phyloP scores from a whole-genome alignment of 2,888 invertebrate genomes.

The Ormyrus thymus region DNA sequence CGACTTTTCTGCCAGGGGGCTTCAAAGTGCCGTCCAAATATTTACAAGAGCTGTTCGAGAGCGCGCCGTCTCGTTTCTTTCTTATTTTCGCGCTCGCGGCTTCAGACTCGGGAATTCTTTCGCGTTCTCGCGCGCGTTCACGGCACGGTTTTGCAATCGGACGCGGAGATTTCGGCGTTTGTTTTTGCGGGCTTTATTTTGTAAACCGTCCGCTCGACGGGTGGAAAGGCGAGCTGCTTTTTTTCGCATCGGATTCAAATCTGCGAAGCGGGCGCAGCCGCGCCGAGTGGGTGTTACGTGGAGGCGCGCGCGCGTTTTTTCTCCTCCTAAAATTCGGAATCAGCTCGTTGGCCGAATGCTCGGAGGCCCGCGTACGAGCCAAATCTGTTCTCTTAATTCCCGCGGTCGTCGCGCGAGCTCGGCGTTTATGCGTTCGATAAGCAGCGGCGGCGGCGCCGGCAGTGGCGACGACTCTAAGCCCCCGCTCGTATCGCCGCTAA shows the following conservation, averaged over 20 bases:
- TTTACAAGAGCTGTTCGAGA: conserved; percentile 18
- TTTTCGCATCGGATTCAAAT: too few species aligned
- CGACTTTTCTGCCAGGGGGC: background rate
- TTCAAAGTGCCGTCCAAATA: conserved; percentile 47
- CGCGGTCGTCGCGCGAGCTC: conserved; percentile 17
- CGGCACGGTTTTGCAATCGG: background rate
- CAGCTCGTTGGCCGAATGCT: background rate
- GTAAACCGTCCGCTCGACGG: background rate
- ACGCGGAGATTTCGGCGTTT: background rate
- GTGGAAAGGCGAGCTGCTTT: too few species aligned
- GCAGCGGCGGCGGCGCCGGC: background rate
- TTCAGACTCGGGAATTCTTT: conserved; percentile 1
- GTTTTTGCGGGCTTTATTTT: background rate
- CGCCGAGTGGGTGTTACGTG: too few species aligned
- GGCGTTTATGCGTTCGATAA: conserved; percentile 31
- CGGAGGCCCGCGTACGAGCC: conserved; percentile 17
- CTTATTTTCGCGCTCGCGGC: background rate
- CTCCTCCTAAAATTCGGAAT: conserved; percentile 4
- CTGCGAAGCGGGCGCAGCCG: too few species aligned
- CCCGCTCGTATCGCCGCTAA: too few species aligned
- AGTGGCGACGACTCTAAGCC: background rate
- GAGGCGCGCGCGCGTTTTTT: background rate
- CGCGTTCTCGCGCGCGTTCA: background rate
- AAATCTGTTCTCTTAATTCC: conserved; percentile 49
- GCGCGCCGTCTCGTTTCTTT: background rate